Evolutionary conservation across 2,113 vertebrate species (phyloP).

Genomic region (Chelonoidis abingdonii): DNA sequence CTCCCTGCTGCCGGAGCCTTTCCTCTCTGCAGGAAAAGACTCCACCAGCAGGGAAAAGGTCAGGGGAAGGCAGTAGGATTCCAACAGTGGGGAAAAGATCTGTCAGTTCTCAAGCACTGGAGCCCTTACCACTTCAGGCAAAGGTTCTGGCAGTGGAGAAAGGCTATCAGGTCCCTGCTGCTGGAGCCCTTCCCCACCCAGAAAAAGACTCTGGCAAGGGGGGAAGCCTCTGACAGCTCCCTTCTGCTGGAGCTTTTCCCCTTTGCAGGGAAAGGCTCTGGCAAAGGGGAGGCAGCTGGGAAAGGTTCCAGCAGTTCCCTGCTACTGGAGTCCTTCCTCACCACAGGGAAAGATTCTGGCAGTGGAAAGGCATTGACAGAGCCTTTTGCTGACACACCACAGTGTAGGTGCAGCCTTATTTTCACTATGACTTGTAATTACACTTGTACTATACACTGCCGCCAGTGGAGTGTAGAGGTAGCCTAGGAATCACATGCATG

Average conservation of each 20-base stretch:
- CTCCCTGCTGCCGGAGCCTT: neutral
- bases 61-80: neutral
- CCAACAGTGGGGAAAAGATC: neutral
- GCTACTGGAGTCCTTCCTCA: too few species aligned
- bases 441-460: neutral
- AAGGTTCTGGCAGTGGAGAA: too few species aligned
- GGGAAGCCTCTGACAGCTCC: too few species aligned
- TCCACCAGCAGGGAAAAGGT: neutral
- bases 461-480: neutral
- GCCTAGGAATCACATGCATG: neutral
- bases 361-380: neutral
- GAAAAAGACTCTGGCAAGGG: too few species aligned
- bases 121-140: too few species aligned
- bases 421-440: neutral
- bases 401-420: neutral
- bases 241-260: too few species aligned
- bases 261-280: too few species aligned
- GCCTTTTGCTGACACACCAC: neutral
- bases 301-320: too few species aligned
- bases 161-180: too few species aligned
- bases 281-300: too few species aligned
- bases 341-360: too few species aligned
- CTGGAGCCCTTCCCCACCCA: too few species aligned
- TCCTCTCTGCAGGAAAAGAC: neutral
- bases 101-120: neutral